A percentile compares a stretch with the other conserved stretches of the same genome.
Conservation (phyloP, 2,113 vertebrate species). For the Dicerorhinus sumatrensis region DNA sequence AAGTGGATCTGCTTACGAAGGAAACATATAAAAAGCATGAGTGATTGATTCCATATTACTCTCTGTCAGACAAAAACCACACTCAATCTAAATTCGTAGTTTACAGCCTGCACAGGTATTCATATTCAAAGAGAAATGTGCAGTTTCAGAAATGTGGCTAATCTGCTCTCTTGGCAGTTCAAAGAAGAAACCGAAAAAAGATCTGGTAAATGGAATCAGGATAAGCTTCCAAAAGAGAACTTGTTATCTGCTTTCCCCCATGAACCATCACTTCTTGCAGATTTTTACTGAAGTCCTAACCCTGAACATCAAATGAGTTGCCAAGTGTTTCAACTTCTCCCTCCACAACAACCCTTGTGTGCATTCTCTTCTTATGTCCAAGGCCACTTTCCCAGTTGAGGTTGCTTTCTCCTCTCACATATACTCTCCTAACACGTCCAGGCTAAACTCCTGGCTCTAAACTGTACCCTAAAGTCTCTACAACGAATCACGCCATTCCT, state of each 20-base stretch:
- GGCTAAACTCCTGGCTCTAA: background rate
- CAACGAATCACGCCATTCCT: background rate
- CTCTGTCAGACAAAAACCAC: constrained; percentile 33
- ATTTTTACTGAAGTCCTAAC: background rate
- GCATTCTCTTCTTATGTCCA: background rate
- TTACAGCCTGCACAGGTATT: background rate
- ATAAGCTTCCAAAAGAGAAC: background rate
- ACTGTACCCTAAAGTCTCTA: background rate
- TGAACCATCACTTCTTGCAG: background rate
- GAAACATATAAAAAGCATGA: background rate
- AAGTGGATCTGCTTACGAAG: background rate
- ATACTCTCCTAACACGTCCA: background rate
- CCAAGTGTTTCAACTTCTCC: background rate
- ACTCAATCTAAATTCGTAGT: background rate
- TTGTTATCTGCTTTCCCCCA: background rate
- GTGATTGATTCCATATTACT: constrained; percentile 33
- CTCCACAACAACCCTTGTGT: background rate
- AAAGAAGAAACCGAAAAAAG: constrained; percentile 15
- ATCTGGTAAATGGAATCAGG: background rate
- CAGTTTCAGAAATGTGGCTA: background rate
- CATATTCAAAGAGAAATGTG: constrained; percentile 53
- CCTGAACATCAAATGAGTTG: background rate
- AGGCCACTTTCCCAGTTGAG: background rate
- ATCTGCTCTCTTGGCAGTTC: constrained; percentile 28
- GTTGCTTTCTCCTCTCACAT: background rate